phyloP scores from a whole-genome alignment of 2,888 invertebrate genomes.

The Glyphotaelius pellucidus region DNA sequence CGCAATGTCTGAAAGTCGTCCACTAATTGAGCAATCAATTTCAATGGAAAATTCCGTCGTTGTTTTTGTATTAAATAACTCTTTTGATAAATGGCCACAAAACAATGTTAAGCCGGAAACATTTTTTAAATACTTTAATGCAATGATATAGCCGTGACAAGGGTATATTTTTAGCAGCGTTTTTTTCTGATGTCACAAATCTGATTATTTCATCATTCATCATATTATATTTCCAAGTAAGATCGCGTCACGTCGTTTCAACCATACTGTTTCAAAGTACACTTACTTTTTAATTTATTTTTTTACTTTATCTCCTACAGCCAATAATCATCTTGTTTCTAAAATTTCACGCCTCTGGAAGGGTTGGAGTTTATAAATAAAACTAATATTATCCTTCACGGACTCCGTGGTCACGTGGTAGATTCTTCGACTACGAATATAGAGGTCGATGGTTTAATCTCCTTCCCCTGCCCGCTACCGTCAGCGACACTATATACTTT shows the following conservation, averaged over 20 bases:
- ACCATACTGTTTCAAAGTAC: background rate
- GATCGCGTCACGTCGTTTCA: background rate
- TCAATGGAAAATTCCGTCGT: constrained; percentile 30
- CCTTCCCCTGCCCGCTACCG: too few species aligned
- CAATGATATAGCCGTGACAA: background rate
- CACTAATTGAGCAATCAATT: constrained; percentile 50
- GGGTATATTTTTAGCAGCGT: background rate
- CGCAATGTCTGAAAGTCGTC: constrained; percentile 7
- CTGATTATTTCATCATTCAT: background rate
- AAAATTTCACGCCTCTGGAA: background rate
- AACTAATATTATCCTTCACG: background rate
- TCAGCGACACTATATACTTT: too few species aligned
- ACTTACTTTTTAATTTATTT: too few species aligned
- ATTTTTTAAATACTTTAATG: constrained; percentile 40
- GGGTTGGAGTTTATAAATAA: background rate
- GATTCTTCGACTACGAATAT: too few species aligned
- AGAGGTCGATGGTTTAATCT: too few species aligned
- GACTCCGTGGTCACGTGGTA: too few species aligned
- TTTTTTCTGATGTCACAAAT: too few species aligned
- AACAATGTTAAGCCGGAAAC: constrained; percentile 45
- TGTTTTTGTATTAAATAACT: constrained; percentile 37
- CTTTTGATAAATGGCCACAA: constrained; percentile 50
- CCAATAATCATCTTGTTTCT: background rate
- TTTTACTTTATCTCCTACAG: too few species aligned
- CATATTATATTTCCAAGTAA: too few species aligned